Percentiles rank a stretch among this genome's conserved stretches.
Evolutionary conservation across 2,797 vertebrate genomes (phyloP).

Genomic region (Mastacembelus armatus): DNA sequence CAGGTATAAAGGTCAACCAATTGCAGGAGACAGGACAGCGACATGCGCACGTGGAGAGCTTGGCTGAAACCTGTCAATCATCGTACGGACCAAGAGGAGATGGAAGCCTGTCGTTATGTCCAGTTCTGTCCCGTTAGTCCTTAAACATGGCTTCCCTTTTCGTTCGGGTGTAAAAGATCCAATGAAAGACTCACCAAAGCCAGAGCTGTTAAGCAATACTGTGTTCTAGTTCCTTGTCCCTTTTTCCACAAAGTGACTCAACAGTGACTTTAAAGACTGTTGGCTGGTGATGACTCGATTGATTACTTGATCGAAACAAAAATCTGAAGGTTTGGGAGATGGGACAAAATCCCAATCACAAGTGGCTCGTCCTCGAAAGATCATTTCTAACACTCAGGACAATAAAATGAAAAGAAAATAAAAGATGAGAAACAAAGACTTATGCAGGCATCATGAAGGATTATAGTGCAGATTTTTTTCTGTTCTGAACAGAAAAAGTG

Average conservation of each 20-base stretch:
- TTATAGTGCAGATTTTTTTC: conserved; percentile 36
- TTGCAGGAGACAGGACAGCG: conserved; percentile 40
- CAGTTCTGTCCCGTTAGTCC: conserved; percentile 42
- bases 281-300: conserved; percentile 66
- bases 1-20: conserved; percentile 81
- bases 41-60: background rate
- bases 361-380: conserved; percentile 58
- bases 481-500: conserved; percentile 38
- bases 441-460: conserved; percentile 43
- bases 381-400: conserved; percentile 77
- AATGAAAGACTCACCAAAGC: conserved; percentile 65
- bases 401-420: conserved; percentile 48
- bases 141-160: conserved; percentile 50
- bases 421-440: conserved; percentile 44
- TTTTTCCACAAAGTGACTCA: conserved; percentile 49
- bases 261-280: conserved; percentile 58
- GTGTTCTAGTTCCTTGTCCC: conserved; percentile 52
- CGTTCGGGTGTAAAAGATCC: conserved; percentile 45
- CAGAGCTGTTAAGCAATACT: conserved; percentile 80
- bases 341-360: conserved; percentile 28
- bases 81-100: conserved; percentile 37
- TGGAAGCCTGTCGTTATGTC: conserved; percentile 26
- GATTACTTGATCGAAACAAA: conserved; percentile 34
- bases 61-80: conserved; percentile 24
- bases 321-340: conserved; percentile 29